phyloP scores from a whole-genome alignment of 1,140 invertebrate genomes.

The Myzus persicae region DNA sequence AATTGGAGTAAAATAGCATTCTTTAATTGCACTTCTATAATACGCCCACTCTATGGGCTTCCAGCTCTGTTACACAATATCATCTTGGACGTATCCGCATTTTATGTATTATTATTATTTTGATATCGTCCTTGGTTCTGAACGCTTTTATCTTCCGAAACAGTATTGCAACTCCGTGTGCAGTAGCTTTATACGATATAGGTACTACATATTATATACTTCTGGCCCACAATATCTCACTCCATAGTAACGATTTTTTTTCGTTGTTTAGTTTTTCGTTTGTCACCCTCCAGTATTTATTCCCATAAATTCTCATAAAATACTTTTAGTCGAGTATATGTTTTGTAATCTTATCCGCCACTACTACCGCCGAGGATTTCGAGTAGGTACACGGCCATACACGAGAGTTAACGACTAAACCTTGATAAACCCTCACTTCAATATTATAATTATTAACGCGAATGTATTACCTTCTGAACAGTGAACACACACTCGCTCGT shows the following conservation, averaged over 20 bases:
- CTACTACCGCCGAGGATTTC: background rate
- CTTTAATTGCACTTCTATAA: background rate
- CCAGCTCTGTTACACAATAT: background rate
- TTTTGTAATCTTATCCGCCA: background rate
- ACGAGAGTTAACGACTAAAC: background rate
- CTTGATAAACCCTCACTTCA: background rate
- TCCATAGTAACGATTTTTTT: background rate
- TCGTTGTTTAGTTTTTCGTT: background rate
- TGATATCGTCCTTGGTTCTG: background rate
- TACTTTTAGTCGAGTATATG: background rate
- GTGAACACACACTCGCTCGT: background rate
- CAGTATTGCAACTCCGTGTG: background rate
- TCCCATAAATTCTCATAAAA: slow-evolving; percentile 16
- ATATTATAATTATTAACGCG: background rate
- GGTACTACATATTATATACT: background rate
- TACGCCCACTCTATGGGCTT: background rate
- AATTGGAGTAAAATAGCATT: slow-evolving; percentile 13
- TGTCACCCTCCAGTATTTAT: background rate
- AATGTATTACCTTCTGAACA: background rate
- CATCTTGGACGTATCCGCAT: background rate
- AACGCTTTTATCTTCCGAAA: background rate
- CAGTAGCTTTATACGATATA: background rate
- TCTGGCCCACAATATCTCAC: background rate
- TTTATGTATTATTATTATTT: background rate
- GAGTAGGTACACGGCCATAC: background rate